These are phyloP conservation scores for Labrus mixtus DNA, from an alignment of 2,113 vertebrate genomes.

Conservation along the genomic window DNA sequence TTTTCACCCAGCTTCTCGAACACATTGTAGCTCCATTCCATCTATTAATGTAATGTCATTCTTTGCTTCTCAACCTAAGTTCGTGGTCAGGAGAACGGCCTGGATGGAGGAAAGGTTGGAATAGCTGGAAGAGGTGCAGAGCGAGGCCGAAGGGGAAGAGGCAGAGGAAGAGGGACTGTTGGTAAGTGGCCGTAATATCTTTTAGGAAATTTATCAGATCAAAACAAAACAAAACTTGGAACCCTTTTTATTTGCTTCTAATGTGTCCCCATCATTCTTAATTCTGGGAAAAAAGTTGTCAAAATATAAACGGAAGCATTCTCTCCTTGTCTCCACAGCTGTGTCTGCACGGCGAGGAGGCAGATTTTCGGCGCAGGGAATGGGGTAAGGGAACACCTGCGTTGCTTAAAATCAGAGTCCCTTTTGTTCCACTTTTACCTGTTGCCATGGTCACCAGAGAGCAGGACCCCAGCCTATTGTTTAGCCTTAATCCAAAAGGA, in stretches of 20 bases:
- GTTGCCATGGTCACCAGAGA: constrained; percentile 80
- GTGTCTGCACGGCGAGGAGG: constrained; percentile 87
- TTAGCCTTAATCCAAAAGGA: constrained; percentile 67
- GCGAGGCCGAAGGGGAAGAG: constrained; percentile 92
- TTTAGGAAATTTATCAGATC: neutral
- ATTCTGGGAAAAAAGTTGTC: constrained; percentile 70
- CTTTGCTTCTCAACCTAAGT: constrained; percentile 77
- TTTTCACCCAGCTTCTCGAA: too few species aligned
- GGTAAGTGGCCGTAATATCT: constrained; percentile 75
- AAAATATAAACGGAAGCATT: constrained; percentile 7
- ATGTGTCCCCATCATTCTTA: neutral
- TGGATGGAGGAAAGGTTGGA: constrained; percentile 90
- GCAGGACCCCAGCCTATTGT: constrained; percentile 76
- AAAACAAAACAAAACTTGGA: neutral
- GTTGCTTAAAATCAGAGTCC: constrained; percentile 57
- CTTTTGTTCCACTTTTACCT: constrained; percentile 71
- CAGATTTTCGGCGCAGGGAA: constrained; percentile 97
- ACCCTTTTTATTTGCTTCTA: neutral
- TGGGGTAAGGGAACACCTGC: constrained; percentile 91
- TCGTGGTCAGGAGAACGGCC: constrained; percentile 95
- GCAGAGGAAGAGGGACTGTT: constrained; percentile 90
- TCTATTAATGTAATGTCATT: neutral
- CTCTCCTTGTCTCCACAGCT: constrained; percentile 46
- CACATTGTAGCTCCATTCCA: too few species aligned
- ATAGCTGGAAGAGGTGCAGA: constrained; percentile 91